Evolutionary conservation across 2,888 invertebrate species (phyloP).

Genomic region (Eupithecia dodoneata): DNA sequence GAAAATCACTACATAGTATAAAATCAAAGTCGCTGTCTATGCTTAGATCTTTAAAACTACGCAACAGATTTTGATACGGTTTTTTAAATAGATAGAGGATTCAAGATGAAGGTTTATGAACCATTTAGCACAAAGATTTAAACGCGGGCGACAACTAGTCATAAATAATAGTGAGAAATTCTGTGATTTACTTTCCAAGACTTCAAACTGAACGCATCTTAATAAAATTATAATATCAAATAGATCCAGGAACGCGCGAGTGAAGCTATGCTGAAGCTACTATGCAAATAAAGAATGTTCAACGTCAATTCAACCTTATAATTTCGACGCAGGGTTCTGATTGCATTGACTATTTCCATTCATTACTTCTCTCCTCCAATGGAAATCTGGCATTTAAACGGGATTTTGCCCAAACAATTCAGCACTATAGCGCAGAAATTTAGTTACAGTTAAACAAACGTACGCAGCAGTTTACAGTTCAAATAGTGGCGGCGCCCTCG

Average conservation of each 20-base stretch:
- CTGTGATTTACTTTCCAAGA: not conserved
- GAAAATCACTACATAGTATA: not conserved
- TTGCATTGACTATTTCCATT: not conserved
- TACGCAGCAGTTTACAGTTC: slow-evolving; percentile 39
- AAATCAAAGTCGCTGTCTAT: too few species aligned
- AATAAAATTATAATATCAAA: not conserved
- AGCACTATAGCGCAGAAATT: slow-evolving; percentile 1
- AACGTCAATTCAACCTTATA: not conserved
- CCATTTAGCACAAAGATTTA: too few species aligned
- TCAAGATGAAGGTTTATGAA: too few species aligned
- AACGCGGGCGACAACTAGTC: too few species aligned
- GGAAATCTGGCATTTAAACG: not conserved
- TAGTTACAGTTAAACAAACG: slow-evolving; percentile 4
- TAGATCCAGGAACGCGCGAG: not conserved
- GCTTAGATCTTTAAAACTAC: too few species aligned
- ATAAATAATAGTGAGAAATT: too few species aligned
- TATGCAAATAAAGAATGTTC: not conserved
- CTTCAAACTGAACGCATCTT: not conserved
- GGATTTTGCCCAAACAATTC: slow-evolving; percentile 5
- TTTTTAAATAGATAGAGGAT: too few species aligned
- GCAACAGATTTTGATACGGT: too few species aligned
- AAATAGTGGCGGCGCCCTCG: slow-evolving; percentile 9
- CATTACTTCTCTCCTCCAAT: not conserved
- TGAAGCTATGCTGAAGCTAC: not conserved
- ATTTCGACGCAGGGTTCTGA: not conserved